Base-by-base conservation (phyloP, 1,140 invertebrate species). In the Meloidogyne chitwoodi region DNA sequence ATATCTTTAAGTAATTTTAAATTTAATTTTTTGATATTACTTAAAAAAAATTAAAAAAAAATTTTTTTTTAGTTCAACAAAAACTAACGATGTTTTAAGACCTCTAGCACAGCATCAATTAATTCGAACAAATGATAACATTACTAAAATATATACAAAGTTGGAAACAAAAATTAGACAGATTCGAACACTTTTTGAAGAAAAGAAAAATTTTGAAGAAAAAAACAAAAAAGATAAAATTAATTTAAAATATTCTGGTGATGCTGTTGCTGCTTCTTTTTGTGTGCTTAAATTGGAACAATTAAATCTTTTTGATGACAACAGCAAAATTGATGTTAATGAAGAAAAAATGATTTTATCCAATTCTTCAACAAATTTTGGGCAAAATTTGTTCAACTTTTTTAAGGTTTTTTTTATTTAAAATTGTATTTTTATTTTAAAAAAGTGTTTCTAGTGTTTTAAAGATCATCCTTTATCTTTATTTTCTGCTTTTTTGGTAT, bases 201-300 rank as follows among this genome's bases (percentile, higher is more conserved):
- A 14, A 56, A 6, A 0, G 0, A 56, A 56, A 19, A 56, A 14
- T 14, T 0, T n/a, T n/a, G 10, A 56, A n/a, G 27, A 66, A 27
- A 19, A 66, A 8, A 5, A 14, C 4, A 22, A 11, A 0, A 66
- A 27, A 26, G 34, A 19, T 2, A 22, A 38, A 4, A 4, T 29
- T 22, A 10, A 10, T 6, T 26, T 29, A 74, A 29, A 73, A 63
- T 63, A 29, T 26, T 61, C 16, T 24, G 34, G 31, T 3, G 34
- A 19, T 27, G 41, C 64, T 3, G 34, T 8, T 27, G 41, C 64
- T n/a, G 71, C 71, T n/a, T 61, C 61, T 31, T 73, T 73, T 73
- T 73, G 71, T 64, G 71, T 64, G 56, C 38, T 73, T 29, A 64
- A 73, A 63, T 61, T 73, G 48, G 56, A 73, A 2, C 71, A 73